These are phyloP conservation scores for Hylomyscus alleni DNA, from an alignment of 2,797 vertebrate genomes.

Conservation along the genomic window DNA sequence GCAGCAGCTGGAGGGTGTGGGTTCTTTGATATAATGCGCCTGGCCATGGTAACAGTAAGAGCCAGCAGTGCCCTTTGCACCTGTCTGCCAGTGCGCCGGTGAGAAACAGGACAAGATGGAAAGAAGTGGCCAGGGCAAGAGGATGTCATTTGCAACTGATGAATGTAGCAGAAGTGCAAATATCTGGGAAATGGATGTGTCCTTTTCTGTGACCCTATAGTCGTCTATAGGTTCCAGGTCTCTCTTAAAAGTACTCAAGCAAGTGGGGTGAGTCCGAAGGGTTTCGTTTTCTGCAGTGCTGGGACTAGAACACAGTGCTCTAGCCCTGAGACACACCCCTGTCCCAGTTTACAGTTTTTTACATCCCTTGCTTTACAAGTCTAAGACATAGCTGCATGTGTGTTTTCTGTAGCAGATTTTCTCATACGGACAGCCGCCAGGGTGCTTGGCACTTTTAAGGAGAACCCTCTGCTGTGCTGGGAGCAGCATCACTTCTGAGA, in stretches of 20 bases:
- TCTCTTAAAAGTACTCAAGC: background rate
- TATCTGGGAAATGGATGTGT: background rate
- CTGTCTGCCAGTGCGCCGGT: no score
- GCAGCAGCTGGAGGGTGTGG: background rate
- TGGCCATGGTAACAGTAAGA: background rate
- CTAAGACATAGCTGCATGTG: background rate
- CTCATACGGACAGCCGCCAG: background rate
- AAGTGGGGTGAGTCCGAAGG: background rate
- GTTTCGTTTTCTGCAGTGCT: background rate
- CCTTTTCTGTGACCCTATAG: background rate
- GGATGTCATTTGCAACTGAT: background rate
- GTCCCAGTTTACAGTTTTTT: background rate
- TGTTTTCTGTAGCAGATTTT: background rate
- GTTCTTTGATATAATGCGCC: background rate
- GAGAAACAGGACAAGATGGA: background rate
- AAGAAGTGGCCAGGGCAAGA: background rate
- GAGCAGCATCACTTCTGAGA: conserved; percentile 22
- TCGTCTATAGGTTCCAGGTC: background rate
- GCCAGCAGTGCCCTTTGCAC: background rate
- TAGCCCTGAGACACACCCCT: background rate
- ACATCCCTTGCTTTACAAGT: background rate
- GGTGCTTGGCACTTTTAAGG: background rate
- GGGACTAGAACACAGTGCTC: background rate
- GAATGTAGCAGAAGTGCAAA: background rate
- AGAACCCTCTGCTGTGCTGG: background rate